Conservation (phyloP, 1,140 invertebrate species). For the Hyles euphorbiae region DNA sequence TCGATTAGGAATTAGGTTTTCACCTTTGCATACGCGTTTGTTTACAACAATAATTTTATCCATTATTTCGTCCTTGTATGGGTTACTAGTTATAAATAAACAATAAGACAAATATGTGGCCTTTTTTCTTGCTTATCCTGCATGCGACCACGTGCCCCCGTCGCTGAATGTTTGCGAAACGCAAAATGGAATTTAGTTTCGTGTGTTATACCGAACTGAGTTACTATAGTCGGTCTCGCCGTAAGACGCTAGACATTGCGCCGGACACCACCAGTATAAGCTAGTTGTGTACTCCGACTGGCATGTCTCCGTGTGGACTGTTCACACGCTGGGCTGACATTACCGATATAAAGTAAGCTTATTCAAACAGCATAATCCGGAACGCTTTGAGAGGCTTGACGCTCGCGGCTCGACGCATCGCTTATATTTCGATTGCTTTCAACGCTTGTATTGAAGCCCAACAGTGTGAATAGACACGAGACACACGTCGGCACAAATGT, state of each 20-base stretch:
- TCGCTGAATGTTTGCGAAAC: conserved; percentile 5
- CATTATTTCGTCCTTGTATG: conserved; percentile 50
- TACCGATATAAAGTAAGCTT: conserved; percentile 2
- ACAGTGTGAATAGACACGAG: background rate
- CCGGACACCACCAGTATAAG: conserved; percentile 7
- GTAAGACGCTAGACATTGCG: background rate
- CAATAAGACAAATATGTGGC: conserved; percentile 55
- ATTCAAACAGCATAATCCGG: background rate
- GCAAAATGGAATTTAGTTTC: background rate
- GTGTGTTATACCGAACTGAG: conserved; percentile 8
- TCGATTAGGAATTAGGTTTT: conserved; percentile 34
- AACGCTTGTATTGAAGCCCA: no score
- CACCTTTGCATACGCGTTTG: conserved; percentile 36
- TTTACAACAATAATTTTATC: conserved; percentile 20
- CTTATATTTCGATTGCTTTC: background rate
- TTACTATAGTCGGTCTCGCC: no score
- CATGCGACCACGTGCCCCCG: conserved; percentile 43
- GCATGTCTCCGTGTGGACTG: conserved; percentile 14
- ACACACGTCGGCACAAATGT: conserved; percentile 5
- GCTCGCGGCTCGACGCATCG: background rate
- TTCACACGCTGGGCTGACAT: conserved; percentile 11
- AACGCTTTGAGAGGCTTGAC: conserved; percentile 4
- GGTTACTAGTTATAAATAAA: conserved; percentile 59
- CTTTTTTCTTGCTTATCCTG: conserved; percentile 64
- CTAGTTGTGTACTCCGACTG: conserved; percentile 9